Base-by-base conservation (phyloP, 2,113 vertebrate genomes). In the Cochlearius cochlearius region DNA sequence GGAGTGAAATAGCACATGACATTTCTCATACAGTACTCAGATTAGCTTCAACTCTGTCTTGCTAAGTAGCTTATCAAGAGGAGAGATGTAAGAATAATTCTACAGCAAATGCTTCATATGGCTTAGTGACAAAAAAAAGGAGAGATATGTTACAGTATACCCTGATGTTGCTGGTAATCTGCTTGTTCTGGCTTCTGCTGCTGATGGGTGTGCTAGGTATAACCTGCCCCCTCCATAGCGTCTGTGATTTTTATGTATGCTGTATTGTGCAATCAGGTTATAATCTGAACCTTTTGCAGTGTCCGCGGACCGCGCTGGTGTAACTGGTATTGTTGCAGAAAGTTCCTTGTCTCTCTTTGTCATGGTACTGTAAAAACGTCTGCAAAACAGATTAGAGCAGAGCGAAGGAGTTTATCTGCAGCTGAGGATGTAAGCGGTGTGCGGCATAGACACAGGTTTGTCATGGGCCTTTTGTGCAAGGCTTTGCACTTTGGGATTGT, bases 61-160 rank as follows among this genome's bases (percentile, higher is more conserved):
- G 67, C 60, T 96, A 94, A 96, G 95, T 82, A 95, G 90, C 94
- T 98, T 94, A 94, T 94, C 71, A 43, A 52, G 36, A 62, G 64
- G 43, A 60, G 78, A 96, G 90, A 94, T 74, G 62, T 59, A 76
- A 84, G 90, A 77, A 72, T 87, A 92, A 97, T 87, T 66, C 78
- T 69, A 13, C 43, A 36, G 79, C 88, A 78, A 79, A 79, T 43
- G 64, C 88, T 87, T 92, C 83, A 2, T 60, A 25, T 23, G 88
- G 92, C 94, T 97, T 84, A 90, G 94, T 52, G 92, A 72, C 80
- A 73, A 90, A 36, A 90, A 36, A 86, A 76, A 66, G 36, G 50
- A 79, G 62, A 85, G 84, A 85, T 88, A 55, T 26, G 38, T 91
- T 52, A 38, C 69, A 86, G n/a, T 50, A 49, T 6, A 38, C 25